Evolutionary conservation across 1,140 invertebrate species (phyloP), one percentile per base, ranked within the genome.

Genomic region (Grapholita molesta): DNA sequence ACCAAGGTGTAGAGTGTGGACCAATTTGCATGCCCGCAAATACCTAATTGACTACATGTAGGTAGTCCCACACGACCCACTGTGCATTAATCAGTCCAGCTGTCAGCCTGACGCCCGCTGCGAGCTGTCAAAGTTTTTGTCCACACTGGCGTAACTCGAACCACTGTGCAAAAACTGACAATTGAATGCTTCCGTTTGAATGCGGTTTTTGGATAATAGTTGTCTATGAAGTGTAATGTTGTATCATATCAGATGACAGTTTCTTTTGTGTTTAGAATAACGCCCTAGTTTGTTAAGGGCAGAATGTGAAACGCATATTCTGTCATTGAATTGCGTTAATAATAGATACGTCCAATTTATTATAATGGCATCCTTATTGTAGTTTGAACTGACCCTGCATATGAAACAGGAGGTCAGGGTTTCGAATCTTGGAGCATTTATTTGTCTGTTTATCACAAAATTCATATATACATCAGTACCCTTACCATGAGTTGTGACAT

Each of bases 31-130:
- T 21, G 18, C 42, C 42, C 42, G 24, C 55, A 61, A 48, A 48
- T 28, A 25, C 23, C 53, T 28, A 28, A 28, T 61, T 28, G 25
- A 61, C 55, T 32, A n/a, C 55, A 61, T 61, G 55, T 61, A 5
- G n/a, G 55, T 61, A 61, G 25, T 23, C 53, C 8, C 52, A 11
- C 21, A 2, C 11, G 23, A 8, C 12, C 18, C 42, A 48, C 55
- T 15, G 28, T 61, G 55, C 55, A 61, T 61, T 61, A 61, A 61
- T 61, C 55, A 61, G 55, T 12, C 55, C 28, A 61, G 55, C 55
- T 61, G 55, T 32, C 55, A 61, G 55, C n/a, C 21, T 57, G 53
- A 57, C 55, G 55, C 53, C 53, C 53, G 53, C 25, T 61, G 55
- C 55, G 42, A 52, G 2, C 55, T 32, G 55, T 61, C 55, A 61